Base-by-base conservation (phyloP, 2,888 invertebrate genomes). In the Trissolcus brochymenae region DNA sequence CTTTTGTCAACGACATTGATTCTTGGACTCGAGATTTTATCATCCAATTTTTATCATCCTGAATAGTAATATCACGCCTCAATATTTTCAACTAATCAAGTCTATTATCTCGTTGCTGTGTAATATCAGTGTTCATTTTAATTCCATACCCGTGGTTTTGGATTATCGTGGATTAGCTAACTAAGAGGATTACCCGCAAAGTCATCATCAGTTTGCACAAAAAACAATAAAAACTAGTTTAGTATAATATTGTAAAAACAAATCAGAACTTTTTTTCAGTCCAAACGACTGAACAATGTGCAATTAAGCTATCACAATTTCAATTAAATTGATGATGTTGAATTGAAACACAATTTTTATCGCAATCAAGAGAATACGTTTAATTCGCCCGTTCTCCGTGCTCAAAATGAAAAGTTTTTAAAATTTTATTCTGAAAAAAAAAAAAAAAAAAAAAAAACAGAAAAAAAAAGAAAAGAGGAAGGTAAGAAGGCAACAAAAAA, bases 401-500 rank as follows among this genome's bases (percentile, higher is more conserved):
- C 35, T 2, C 46, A 16, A 46, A 16, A 6, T 46, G 16, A 2
- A 14, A 46, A n/a, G 1, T 4, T 16, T 16, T n/a, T 14, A 4
- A 46, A 46, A 19, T 19, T 19, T 2, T 19, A 19, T 19, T 19
- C 43, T 62, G 62, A 14, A 51, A 11, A n/a, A 16, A 11, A 61
- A 7, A n/a, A 57, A n/a, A 19, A 2, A 2, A 19, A 19, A 19
- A 2, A 2, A 51, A 19, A 17, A 19, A 46, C 19, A n/a, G 19
- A 13, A 6, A 7, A 35, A 40, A 14, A 59, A 16, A 16, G 53
- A 50, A 57, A 67, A 54, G n/a, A 25, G 13, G 50, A 74, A 54
- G 21, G 70, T 49, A 71, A 61, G 76, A 67, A 71, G 72, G 66
- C 66, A 72, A 73, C 72, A 72, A 77, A 64, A 64, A 59, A 46